Evolutionary conservation across 2,888 invertebrate species (phyloP).

Genomic region (Flexamia atlantica): DNA sequence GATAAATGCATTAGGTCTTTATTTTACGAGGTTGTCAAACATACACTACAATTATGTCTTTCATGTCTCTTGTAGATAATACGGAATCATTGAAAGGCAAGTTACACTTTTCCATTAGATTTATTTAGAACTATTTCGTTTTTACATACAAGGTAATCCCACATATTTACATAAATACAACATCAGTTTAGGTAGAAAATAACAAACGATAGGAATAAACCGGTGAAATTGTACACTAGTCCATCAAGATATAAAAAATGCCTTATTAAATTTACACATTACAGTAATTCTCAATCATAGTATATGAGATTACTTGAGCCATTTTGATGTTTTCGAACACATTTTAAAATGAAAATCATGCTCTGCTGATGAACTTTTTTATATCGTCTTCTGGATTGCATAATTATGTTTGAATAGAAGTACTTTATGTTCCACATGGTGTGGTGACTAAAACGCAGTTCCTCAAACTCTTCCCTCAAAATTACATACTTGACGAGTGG

Average conservation of each 20-base stretch:
- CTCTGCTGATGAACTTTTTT: no score
- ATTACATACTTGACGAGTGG: no score
- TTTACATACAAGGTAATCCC: slow-evolving; percentile 53
- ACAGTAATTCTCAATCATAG: background rate
- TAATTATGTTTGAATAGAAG: no score
- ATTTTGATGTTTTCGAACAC: background rate
- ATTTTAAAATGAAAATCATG: background rate
- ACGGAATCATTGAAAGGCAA: no score
- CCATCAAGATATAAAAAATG: slow-evolving; percentile 9
- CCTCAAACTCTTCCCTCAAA: no score
- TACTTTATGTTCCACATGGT: no score
- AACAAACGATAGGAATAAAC: slow-evolving; percentile 14
- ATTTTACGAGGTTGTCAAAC: no score
- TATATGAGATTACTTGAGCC: slow-evolving; percentile 9
- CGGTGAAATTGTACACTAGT: slow-evolving; percentile 6
- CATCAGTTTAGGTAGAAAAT: slow-evolving; percentile 50
- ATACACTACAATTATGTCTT: background rate
- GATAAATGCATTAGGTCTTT: no score
- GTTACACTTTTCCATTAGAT: background rate
- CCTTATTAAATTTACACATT: background rate
- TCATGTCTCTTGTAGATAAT: no score
- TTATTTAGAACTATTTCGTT: slow-evolving; percentile 26
- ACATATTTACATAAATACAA: slow-evolving; percentile 64
- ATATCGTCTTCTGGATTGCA: no score
- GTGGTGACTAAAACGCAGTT: no score